Evolutionary conservation across 2,113 vertebrate species (phyloP), one percentile per base, ranked within the genome.

Genomic region (Rhinoptilus africanus): DNA sequence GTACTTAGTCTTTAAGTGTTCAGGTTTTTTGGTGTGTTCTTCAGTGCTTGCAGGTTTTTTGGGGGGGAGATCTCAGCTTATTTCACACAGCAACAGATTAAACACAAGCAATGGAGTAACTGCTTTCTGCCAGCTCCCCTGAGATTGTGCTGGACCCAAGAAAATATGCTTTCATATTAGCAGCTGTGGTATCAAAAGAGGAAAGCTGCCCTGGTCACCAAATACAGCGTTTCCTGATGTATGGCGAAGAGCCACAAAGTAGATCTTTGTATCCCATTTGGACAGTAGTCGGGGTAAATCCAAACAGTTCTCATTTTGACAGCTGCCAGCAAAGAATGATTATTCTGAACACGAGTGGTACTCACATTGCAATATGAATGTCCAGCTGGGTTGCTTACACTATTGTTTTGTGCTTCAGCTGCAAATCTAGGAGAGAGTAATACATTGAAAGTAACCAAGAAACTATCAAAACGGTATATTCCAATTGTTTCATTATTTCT

Each of bases 341-440:
- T 35, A 59, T 24, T 74, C 59, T 20, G 4, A 85, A 37, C 22
- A 54, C 0, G 45, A 79, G 87, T 3, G 41, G 85, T 97, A 98
- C 98, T 98, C 97, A 98, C 98, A 51, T 97, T 98, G 86, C 87
- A 84, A 4, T 98, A 98, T 1, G 27, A 74, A 19, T 91, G 93
- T 51, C 74, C 95, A 69, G 94, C 85, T 73, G 92, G 68, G 64
- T 74, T 62, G 90, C 84, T 93, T 41, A 88, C 96, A 79, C 69
- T 84, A 48, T 24, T 97, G 88, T 51, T 96, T 51, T 96, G 96
- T 85, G 83, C 62, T 92, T 95, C 96, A 62, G 94, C 32, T 88
- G 92, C 30, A 95, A 97, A 97, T 95, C 98, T 98, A 97, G 91
- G 93, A 88, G 47, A 90, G 51, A 94, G 32, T 10, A 92, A 66